These are phyloP conservation scores for Alloscopus bannaensis DNA, from an alignment of 2,888 invertebrate species.

Conservation along the genomic window DNA sequence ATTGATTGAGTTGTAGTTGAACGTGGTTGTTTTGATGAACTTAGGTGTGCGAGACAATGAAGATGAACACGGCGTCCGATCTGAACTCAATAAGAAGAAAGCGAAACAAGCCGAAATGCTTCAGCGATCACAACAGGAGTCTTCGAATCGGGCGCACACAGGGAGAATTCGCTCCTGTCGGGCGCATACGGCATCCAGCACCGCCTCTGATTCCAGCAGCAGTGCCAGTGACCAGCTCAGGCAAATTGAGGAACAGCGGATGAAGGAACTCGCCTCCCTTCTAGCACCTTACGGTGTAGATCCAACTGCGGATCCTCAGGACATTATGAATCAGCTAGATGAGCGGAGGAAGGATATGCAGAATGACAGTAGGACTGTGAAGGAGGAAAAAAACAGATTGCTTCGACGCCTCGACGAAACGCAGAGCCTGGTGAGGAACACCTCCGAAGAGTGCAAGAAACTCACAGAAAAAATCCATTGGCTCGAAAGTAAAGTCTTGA, in stretches of 20 bases:
- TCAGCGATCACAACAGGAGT: conserved; percentile 55
- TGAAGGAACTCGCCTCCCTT: conserved; percentile 68
- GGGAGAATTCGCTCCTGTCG: conserved; percentile 44
- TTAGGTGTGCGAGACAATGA: conserved; percentile 81
- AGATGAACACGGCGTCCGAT: conserved; percentile 85
- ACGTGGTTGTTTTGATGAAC: background rate
- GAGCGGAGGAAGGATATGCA: conserved; percentile 68
- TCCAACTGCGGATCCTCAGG: conserved; percentile 69
- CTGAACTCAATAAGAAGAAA: conserved; percentile 64
- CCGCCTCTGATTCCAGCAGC: conserved; percentile 55
- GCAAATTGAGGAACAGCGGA: conserved; percentile 66
- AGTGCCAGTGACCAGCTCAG: conserved; percentile 60
- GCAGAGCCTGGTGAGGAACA: conserved; percentile 79
- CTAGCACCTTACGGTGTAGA: conserved; percentile 71
- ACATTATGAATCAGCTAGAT: conserved; percentile 71
- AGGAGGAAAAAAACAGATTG: conserved; percentile 78
- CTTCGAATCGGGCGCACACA: conserved; percentile 34
- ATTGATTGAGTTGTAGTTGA: background rate
- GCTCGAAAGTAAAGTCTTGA: conserved; percentile 94
- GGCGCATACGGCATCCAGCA: conserved; percentile 55
- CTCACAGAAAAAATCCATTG: conserved; percentile 86
- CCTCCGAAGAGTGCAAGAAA: conserved; percentile 76
- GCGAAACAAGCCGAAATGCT: conserved; percentile 55
- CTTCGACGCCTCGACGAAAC: conserved; percentile 80
- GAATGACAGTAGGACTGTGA: conserved; percentile 76